phyloP scores from a whole-genome alignment of 2,888 invertebrate species.

The Salticus scenicus region DNA sequence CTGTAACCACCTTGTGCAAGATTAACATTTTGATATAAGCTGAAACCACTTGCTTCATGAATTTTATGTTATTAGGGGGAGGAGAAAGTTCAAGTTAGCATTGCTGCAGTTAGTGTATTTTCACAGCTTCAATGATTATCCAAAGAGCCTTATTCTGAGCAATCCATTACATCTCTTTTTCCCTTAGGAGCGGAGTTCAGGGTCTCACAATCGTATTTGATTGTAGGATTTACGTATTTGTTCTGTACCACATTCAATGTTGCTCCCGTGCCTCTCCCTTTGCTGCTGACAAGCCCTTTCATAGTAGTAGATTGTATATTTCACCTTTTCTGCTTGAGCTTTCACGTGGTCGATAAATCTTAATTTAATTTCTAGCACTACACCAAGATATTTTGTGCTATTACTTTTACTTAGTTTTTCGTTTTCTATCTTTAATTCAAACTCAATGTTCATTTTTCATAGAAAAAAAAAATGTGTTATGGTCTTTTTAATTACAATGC shows the following conservation, averaged over 20 bases:
- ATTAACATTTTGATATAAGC: not conserved
- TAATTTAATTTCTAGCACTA: not conserved
- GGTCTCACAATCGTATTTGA: conserved; percentile 15
- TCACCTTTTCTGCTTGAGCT: not conserved
- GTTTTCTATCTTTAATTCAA: not conserved
- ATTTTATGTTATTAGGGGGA: not conserved
- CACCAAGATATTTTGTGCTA: not conserved
- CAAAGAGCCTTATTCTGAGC: conserved; percentile 16
- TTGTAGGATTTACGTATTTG: conserved; percentile 9
- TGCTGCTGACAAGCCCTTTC: not conserved
- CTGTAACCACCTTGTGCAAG: not conserved
- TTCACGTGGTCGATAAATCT: not conserved
- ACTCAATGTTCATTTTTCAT: not conserved
- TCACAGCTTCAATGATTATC: not conserved
- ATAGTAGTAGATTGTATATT: not conserved
- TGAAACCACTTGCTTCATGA: not conserved
- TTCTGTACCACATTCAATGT: not conserved
- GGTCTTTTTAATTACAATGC: not conserved
- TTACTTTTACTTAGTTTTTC: not conserved
- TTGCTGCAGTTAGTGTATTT: not conserved
- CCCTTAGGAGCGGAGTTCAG: not conserved
- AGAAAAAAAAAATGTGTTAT: conserved; percentile 10
- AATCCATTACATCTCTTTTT: not conserved
- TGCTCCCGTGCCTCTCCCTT: conserved; percentile 13
- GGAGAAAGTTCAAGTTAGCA: conserved; percentile 20